phyloP scores from a whole-genome alignment of 2,888 invertebrate genomes.

The Agrochola lychnidis region DNA sequence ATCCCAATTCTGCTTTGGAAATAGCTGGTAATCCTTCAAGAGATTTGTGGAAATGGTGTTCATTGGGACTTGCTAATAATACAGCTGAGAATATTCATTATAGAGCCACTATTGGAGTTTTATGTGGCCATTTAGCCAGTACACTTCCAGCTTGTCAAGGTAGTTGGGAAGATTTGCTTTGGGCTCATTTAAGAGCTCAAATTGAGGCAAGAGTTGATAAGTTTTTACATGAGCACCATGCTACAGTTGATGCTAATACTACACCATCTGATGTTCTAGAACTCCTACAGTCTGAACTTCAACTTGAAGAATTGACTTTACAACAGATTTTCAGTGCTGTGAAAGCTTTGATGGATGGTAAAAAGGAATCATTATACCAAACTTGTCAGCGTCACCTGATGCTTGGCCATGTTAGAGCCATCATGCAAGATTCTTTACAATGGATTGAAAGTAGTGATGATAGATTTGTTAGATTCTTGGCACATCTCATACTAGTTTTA shows the following conservation, averaged over 20 bases:
- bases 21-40: constrained; percentile 96
- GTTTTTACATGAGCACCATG: constrained; percentile 86
- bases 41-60: constrained; percentile 94
- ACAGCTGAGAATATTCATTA: constrained; percentile 90
- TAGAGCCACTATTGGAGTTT: constrained; percentile 93
- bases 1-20: constrained; percentile 86
- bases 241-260: constrained; percentile 85
- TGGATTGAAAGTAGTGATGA: constrained; percentile 91
- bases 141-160: constrained; percentile 93
- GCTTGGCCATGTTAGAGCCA: constrained; percentile 93
- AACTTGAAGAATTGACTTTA: constrained; percentile 82
- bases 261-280: constrained; percentile 84
- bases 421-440: constrained; percentile 93
- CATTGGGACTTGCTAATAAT: constrained; percentile 91
- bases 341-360: constrained; percentile 87
- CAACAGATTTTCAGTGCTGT: constrained; percentile 86
- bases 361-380: constrained; percentile 93
- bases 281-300: constrained; percentile 82
- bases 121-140: constrained; percentile 95
- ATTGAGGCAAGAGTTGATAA: constrained; percentile 96
- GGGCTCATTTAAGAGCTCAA: constrained; percentile 96
- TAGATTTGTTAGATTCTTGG: constrained; percentile 94
- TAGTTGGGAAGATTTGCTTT: constrained; percentile 97
- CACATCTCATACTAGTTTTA: constrained; percentile 96
- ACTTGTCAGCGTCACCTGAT: constrained; percentile 96